Conservation (phyloP, 2,113 vertebrate species). For the Lepisosteus osseus region DNA sequence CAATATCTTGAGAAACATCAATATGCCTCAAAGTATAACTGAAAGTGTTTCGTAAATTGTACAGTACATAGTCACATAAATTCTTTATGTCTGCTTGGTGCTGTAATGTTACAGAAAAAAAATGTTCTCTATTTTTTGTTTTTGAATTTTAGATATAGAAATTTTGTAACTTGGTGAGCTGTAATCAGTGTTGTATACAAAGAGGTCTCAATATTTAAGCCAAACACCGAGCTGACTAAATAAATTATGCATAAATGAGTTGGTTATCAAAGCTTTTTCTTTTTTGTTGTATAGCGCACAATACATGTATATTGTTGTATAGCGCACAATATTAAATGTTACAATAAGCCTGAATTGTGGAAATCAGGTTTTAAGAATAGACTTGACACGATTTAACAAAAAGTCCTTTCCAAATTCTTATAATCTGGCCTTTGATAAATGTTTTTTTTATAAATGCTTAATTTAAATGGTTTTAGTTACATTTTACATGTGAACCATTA, state of each 20-base stretch:
- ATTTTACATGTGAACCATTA: too few relatives aligned
- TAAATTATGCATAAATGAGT: constrained; percentile 13
- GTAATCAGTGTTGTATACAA: constrained; percentile 31
- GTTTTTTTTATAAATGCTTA: too few relatives aligned
- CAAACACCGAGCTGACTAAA: constrained; percentile 20
- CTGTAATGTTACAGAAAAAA: constrained; percentile 29
- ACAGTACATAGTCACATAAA: constrained; percentile 17
- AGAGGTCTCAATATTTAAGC: constrained; percentile 20
- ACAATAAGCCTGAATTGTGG: too few relatives aligned
- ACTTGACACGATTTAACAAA: too few relatives aligned
- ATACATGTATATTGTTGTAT: too few relatives aligned
- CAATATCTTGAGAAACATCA: not conserved
- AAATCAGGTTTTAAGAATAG: too few relatives aligned
- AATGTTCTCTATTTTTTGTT: constrained; percentile 29
- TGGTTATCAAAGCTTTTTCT: not conserved
- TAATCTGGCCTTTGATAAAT: too few relatives aligned
- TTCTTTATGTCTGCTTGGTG: constrained; percentile 26
- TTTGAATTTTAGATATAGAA: constrained; percentile 29
- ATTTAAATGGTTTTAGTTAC: too few relatives aligned
- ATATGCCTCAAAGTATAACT: not conserved
- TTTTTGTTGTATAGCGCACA: not conserved
- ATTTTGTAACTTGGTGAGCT: constrained; percentile 31
- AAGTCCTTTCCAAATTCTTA: too few relatives aligned
- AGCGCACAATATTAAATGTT: not conserved
- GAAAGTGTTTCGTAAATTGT: constrained; percentile 7